These are phyloP conservation scores for Heterotilapia buettikoferi DNA, from an alignment of 2,113 vertebrate genomes.

Conservation along the genomic window DNA sequence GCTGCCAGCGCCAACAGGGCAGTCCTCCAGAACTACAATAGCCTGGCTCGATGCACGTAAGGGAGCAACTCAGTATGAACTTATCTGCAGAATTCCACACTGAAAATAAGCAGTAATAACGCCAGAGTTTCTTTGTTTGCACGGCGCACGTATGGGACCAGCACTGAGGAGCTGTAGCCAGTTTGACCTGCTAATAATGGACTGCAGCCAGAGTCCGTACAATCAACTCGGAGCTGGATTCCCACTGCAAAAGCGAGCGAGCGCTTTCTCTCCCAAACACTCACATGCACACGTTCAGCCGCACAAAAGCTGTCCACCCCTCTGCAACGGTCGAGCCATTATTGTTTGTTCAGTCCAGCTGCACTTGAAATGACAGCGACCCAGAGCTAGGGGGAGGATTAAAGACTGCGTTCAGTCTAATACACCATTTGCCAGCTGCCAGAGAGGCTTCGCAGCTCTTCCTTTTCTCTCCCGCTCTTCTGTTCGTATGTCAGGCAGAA, in stretches of 20 bases:
- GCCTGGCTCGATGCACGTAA: constrained; percentile 16
- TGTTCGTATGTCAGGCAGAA: constrained; percentile 3
- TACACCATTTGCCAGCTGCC: constrained; percentile 26
- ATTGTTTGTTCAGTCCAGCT: constrained; percentile 46
- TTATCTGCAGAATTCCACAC: constrained; percentile 48
- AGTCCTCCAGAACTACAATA: constrained; percentile 43
- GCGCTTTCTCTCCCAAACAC: constrained; percentile 24
- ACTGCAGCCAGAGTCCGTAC: constrained; percentile 27
- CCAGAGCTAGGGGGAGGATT: constrained; percentile 47
- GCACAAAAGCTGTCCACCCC: constrained; percentile 4
- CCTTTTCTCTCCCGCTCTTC: neutral
- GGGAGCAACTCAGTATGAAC: constrained; percentile 29
- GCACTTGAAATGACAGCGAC: constrained; percentile 55
- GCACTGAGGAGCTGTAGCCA: constrained; percentile 22
- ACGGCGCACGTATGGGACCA: constrained; percentile 3
- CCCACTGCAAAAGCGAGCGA: constrained; percentile 1
- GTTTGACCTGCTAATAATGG: constrained; percentile 46
- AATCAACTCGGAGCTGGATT: constrained; percentile 21
- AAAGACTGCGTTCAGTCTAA: constrained; percentile 24
- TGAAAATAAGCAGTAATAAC: constrained; percentile 48
- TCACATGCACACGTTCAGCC: neutral
- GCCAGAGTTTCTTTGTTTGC: constrained; percentile 47
- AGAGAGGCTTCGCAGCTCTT: constrained; percentile 11
- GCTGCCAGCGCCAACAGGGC: constrained; percentile 9
- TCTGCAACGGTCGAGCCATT: constrained; percentile 27